phyloP scores from a whole-genome alignment of 2,888 invertebrate genomes.

The Cheilosia variabilis region DNA sequence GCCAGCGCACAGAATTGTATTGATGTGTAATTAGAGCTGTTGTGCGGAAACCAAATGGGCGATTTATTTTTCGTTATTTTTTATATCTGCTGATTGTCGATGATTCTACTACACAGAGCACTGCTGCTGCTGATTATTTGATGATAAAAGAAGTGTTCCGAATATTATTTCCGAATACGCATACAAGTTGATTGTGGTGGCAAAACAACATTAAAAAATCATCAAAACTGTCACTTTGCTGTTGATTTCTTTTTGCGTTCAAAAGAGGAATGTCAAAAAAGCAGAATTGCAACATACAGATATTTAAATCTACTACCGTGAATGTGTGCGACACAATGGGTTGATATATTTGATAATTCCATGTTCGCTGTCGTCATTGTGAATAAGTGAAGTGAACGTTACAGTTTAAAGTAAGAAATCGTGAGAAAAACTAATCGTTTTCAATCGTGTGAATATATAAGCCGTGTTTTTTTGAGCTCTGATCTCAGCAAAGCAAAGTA shows the following conservation, averaged over 20 bases:
- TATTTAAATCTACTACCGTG: background rate
- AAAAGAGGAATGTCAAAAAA: slow-evolving; percentile 46
- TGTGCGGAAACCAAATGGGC: slow-evolving; percentile 39
- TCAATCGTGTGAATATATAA: too few relatives aligned
- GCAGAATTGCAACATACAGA: slow-evolving; percentile 23
- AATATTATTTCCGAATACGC: slow-evolving; percentile 48
- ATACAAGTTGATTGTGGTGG: slow-evolving; percentile 55
- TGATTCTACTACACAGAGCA: background rate
- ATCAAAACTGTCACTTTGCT: slow-evolving; percentile 51
- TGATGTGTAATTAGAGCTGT: slow-evolving; percentile 58
- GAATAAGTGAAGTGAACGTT: background rate
- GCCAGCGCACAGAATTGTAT: slow-evolving; percentile 55
- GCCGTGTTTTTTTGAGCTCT: too few relatives aligned
- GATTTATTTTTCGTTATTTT: slow-evolving; percentile 7
- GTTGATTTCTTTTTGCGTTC: slow-evolving; percentile 37
- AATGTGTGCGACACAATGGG: background rate
- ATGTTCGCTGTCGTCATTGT: background rate
- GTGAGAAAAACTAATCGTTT: too few relatives aligned
- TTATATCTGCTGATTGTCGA: slow-evolving; percentile 24
- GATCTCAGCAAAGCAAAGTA: too few relatives aligned
- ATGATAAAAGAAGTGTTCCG: slow-evolving; percentile 37
- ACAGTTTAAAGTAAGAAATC: too few relatives aligned
- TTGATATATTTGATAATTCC: background rate
- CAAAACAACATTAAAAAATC: slow-evolving; percentile 58
- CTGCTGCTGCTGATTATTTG: slow-evolving; percentile 30